Base-by-base conservation (phyloP, 2,113 vertebrate genomes). In the Gopherus evgoodei region DNA sequence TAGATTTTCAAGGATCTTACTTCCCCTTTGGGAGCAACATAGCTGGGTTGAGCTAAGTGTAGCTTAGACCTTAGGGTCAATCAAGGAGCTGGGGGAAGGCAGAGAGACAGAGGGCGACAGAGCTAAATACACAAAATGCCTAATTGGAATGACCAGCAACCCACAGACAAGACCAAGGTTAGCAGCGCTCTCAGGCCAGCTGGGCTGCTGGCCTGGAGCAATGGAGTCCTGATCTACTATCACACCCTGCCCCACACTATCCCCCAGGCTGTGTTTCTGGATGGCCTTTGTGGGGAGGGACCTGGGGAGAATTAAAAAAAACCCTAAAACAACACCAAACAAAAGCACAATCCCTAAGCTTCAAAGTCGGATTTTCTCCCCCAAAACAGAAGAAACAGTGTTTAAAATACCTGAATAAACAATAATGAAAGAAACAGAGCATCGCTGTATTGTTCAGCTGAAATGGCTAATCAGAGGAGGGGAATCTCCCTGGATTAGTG, bases 401-500 rank as follows among this genome's bases (percentile, higher is more conserved):
- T 52, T 27, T 72, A 38, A 72, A 38, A 72, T 21, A n/a, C 19
- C n/a, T 5, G 35, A 19, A 38, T 21, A 38, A 72, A 69, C 16
- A n/a, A 35, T 65, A 17, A 17, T 3, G 27, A 11, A 27, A 16
- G 62, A 8, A 31, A 16, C 35, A 9, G 31, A 19, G 14, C 62
- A 35, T 1, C 3, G 6, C 31, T 35, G 31, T 35, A 7, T 35
- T 16, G 31, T n/a, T n/a, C 65, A 21, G n/a, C 35, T n/a, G 35
- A 21, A 69, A 69, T 38, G 65, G 31, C 4, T n/a, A 35, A 10
- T 86, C 94, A 83, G 80, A 17, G 11, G 16, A 47, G 87, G 42
- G 72, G 84, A 31, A 76, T 93, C 88, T 89, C 83, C 56, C 25
- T 29, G 47, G 44, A 8, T 27, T 17, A 47, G 24, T 94, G 91